Percentiles rank a stretch among this genome's conserved stretches.
These are phyloP conservation scores for Xyrichtys novacula DNA, from an alignment of 2,797 vertebrate species.

Conservation along the genomic window DNA sequence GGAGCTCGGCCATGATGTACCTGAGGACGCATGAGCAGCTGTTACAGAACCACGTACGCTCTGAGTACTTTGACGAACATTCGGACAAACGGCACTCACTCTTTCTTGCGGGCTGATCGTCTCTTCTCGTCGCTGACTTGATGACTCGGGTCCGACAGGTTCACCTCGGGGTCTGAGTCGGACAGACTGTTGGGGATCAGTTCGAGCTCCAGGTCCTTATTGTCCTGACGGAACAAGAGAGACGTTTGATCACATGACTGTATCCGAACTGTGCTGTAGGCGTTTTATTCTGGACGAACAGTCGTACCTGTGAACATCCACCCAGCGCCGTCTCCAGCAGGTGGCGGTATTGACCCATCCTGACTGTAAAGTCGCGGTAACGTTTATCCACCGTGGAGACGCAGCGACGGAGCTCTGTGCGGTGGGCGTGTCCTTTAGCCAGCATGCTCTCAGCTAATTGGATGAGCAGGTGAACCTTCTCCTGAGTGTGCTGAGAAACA, in stretches of 20 bases:
- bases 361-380: constrained; percentile 95
- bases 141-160: constrained; percentile 93
- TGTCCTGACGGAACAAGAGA: constrained; percentile 86
- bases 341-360: constrained; percentile 95
- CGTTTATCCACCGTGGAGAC: constrained; percentile 95
- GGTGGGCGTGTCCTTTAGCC: constrained; percentile 95
- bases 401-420: constrained; percentile 94
- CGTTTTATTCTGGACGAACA: neutral
- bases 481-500: constrained; percentile 92
- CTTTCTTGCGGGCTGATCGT: constrained; percentile 96
- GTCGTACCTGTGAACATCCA: constrained; percentile 91
- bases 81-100: constrained; percentile 81
- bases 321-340: constrained; percentile 93
- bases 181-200: constrained; percentile 97
- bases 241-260: too few species aligned
- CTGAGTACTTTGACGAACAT: accelerated
- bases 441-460: constrained; percentile 97
- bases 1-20: constrained; percentile 96
- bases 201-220: constrained; percentile 95
- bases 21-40: constrained; percentile 55
- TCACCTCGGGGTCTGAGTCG: constrained; percentile 95
- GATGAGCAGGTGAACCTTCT: constrained; percentile 97
- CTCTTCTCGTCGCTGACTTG: constrained; percentile 97
- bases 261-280: too few species aligned
- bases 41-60: neutral